Percentiles rank a stretch among this genome's conserved stretches.
Conservation (phyloP, 2,113 vertebrate genomes). For the Menidia beryllina region DNA sequence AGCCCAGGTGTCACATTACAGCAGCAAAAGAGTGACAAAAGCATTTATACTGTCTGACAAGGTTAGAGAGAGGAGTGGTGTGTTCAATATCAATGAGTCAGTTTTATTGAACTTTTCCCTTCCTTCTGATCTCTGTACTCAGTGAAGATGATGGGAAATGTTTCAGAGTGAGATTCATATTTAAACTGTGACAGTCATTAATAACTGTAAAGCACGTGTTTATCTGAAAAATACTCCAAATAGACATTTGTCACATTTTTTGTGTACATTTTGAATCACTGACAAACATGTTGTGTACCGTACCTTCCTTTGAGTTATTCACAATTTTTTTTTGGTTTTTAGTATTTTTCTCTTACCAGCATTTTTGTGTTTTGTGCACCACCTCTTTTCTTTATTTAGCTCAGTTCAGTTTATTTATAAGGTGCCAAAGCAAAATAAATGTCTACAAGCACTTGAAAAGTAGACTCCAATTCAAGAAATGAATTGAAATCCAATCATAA, state of each 20-base stretch:
- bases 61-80: slow-evolving; percentile 53
- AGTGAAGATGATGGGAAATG: slow-evolving; percentile 4
- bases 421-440: too few species aligned
- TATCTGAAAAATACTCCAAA: background rate
- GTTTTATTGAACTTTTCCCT: slow-evolving; percentile 58
- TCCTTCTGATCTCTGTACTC: slow-evolving; percentile 25
- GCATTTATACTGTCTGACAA: slow-evolving; percentile 68
- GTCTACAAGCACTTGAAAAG: too few species aligned
- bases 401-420: too few species aligned
- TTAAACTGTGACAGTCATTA: background rate
- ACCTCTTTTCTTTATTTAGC: too few species aligned
- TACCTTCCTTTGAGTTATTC: background rate
- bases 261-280: background rate
- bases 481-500: too few species aligned
- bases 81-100: slow-evolving; percentile 72
- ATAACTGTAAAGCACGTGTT: background rate
- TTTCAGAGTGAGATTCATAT: slow-evolving; percentile 1
- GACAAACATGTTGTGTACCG: background rate
- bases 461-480: too few species aligned
- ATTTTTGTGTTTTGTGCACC: background rate
- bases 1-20: slow-evolving; percentile 51
- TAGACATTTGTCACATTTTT: background rate
- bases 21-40: slow-evolving; percentile 51
- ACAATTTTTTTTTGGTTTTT: background rate
- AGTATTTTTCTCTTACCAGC: background rate